A percentile compares a stretch with the other conserved stretches of the same genome.
Evolutionary conservation across 2,888 invertebrate species (phyloP).

Genomic region (Neria commutata): DNA sequence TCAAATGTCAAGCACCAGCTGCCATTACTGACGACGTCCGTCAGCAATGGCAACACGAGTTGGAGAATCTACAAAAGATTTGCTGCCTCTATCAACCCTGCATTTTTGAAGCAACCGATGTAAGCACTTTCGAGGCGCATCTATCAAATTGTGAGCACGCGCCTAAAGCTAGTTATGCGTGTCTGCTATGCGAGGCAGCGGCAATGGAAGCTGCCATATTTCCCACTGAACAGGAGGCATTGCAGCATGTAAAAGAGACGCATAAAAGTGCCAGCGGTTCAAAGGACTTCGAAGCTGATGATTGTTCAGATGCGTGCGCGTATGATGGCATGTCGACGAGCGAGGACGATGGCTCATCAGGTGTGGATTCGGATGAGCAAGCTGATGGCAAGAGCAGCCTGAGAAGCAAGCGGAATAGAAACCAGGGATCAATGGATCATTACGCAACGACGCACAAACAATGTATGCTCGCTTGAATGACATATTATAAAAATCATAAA

Average conservation of each 20-base stretch:
- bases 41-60: slow-evolving; percentile 34
- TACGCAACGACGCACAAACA: too few species aligned
- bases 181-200: slow-evolving; percentile 38
- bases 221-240: slow-evolving; percentile 23
- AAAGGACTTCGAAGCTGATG: slow-evolving; percentile 37
- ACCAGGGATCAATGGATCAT: not conserved
- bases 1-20: slow-evolving; percentile 18
- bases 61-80: slow-evolving; percentile 39
- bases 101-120: slow-evolving; percentile 41
- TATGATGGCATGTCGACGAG: slow-evolving; percentile 32
- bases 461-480: too few species aligned
- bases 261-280: slow-evolving; percentile 32
- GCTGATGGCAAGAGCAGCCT: too few species aligned
- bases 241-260: slow-evolving; percentile 26
- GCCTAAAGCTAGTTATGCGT: slow-evolving; percentile 44
- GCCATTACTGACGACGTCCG: slow-evolving; percentile 1
- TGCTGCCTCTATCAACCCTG: slow-evolving; percentile 56
- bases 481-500: not conserved
- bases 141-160: slow-evolving; percentile 45
- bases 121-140: slow-evolving; percentile 49
- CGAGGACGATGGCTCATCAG: slow-evolving; percentile 41
- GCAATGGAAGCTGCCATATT: slow-evolving; percentile 9
- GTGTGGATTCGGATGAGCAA: slow-evolving; percentile 38
- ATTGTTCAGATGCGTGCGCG: slow-evolving; percentile 45
- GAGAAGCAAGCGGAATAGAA: not conserved